Percentiles rank a stretch among this genome's conserved stretches.
Conservation (phyloP, 2,113 vertebrate species). For the Cyanoramphus novaezelandiae region DNA sequence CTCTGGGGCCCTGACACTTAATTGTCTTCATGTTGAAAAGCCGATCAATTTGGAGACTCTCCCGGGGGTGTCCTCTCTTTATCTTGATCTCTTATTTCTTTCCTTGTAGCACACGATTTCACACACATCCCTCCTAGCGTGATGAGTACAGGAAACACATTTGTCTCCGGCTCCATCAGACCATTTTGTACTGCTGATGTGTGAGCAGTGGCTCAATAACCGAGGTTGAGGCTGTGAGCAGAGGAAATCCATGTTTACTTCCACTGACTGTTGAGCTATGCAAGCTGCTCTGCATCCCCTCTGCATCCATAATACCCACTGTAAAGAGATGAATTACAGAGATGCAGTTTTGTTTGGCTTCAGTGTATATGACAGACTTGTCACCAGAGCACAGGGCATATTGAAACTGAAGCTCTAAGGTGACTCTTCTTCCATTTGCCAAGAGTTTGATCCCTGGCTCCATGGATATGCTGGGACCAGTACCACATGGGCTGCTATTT, state of each 20-base stretch:
- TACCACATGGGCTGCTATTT: accelerated
- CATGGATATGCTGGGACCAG: accelerated
- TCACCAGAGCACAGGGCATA: background rate
- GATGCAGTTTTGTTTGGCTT: background rate
- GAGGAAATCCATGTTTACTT: background rate
- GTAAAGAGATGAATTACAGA: background rate
- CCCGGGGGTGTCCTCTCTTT: background rate
- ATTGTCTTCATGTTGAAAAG: background rate
- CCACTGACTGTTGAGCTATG: background rate
- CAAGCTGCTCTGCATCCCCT: background rate
- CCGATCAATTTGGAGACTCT: background rate
- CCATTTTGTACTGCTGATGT: background rate
- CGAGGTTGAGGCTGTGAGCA: accelerated
- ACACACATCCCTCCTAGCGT: background rate
- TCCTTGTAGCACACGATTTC: background rate
- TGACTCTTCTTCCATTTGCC: background rate
- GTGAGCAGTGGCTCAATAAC: background rate
- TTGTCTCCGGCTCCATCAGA: background rate
- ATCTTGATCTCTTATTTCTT: background rate
- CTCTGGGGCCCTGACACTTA: background rate
- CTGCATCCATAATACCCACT: background rate
- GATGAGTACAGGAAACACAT: background rate
- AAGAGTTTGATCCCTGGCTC: background rate
- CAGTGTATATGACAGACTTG: background rate
- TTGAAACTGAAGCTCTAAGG: background rate